These are phyloP conservation scores for Meloidogyne chitwoodi DNA, from an alignment of 1,140 invertebrate species.

Conservation along the genomic window DNA sequence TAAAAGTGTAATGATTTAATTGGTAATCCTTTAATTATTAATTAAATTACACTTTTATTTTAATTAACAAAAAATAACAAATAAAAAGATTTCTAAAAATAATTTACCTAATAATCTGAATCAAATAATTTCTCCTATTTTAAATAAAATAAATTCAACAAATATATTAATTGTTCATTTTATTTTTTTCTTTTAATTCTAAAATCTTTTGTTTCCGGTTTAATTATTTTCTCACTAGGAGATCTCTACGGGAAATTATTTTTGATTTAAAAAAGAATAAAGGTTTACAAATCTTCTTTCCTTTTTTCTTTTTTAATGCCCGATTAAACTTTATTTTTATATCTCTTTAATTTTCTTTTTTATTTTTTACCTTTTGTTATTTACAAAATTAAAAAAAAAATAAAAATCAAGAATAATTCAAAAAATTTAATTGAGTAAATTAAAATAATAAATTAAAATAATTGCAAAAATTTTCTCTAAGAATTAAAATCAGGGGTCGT, in stretches of 20 bases:
- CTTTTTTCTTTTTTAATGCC: not conserved
- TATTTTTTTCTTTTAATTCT: not conserved
- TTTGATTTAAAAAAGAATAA: not conserved
- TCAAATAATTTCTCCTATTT: no score
- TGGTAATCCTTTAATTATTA: no score
- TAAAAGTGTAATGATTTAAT: no score
- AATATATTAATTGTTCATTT: not conserved
- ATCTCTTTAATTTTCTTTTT: not conserved
- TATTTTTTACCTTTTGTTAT: not conserved
- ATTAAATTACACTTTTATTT: no score
- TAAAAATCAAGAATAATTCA: not conserved
- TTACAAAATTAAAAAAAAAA: not conserved
- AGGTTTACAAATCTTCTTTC: not conserved
- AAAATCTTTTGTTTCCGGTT: not conserved
- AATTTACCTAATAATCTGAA: no score
- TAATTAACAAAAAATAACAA: no score
- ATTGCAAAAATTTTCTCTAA: no score
- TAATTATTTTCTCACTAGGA: not conserved
- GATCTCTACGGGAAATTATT: not conserved
- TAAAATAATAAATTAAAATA: no score
- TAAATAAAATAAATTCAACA: not conserved
- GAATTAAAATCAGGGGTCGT: no score
- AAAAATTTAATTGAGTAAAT: no score
- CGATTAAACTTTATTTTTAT: not conserved
- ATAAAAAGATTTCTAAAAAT: no score